Evolutionary conservation across 2,888 invertebrate species (phyloP), one percentile per base, ranked within the genome.

Genomic region (Meganola albula): DNA sequence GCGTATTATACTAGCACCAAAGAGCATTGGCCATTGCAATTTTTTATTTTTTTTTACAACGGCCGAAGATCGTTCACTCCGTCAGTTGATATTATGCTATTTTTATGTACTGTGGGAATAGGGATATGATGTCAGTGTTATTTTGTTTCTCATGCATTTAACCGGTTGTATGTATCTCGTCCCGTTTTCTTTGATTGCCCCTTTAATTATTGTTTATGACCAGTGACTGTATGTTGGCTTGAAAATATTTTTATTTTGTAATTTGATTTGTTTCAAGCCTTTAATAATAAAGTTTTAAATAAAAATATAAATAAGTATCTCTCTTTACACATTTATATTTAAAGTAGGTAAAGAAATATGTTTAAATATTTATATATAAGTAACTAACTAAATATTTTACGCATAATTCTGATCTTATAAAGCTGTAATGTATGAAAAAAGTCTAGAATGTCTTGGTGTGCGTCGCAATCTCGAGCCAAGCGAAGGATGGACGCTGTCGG

Each of bases 21-120:
- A 74, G 76, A 70, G 71, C 73, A 79, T 83, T 84, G 84, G 82
- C 74, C 76, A 72, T 59, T 77, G 69, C 46, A 52, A 45, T 61
- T 52, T 57, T 58, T 54, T 55, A 59, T 58, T 37, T 34, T 64
- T 65, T 65, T 57, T 53, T 36, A 38, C 53, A 51, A 54, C 52
- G 46, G 64, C 65, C 55, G 65, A 74, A 73, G 77, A 73, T 74
- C 71, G 66, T 72, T 70, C 69, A 72, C 70, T 71, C 61, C 60
- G 61, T 59, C 63, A 59, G 66, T 67, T 60, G 62, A 68, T 67
- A 60, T 56, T 53, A 54, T 50, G 58, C 60, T 65, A 58, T 64
- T 63, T 63, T 63, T 60, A 56, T 58, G 34, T 41, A 44, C 63
- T 74, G 67, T 73, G 75, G 66, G 69, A 75, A 78, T 72, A 74